These are phyloP conservation scores for Leptoteleia sp. DNA, from an alignment of 1,140 invertebrate species.

Conservation along the genomic window DNA sequence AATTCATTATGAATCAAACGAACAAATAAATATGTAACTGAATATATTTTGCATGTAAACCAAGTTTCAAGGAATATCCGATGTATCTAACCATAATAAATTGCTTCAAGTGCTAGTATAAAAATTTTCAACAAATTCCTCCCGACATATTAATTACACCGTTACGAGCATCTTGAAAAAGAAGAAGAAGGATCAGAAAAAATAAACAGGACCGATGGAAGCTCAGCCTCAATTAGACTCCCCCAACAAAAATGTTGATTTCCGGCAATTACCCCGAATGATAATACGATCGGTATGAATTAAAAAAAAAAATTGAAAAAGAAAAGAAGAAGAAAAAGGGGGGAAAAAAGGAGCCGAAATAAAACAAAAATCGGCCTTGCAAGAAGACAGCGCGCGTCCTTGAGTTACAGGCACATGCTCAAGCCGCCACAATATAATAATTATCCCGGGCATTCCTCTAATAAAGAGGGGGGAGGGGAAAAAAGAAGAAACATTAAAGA, in stretches of 20 bases:
- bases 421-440: constrained; percentile 46
- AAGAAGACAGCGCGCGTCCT: constrained; percentile 53
- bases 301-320: too few species aligned
- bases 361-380: constrained; percentile 51
- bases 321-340: too few species aligned
- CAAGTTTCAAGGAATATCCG: neutral
- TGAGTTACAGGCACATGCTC: constrained; percentile 57
- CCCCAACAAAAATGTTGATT: constrained; percentile 65
- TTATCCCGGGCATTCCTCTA: constrained; percentile 40
- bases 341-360: constrained; percentile 20
- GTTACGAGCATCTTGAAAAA: constrained; percentile 40
- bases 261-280: constrained; percentile 63
- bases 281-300: constrained; percentile 51
- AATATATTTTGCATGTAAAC: constrained; percentile 5
- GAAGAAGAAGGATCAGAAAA: too few species aligned
- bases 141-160: constrained; percentile 59
- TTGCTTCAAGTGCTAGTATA: constrained; percentile 4
- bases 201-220: constrained; percentile 38
- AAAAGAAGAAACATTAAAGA: constrained; percentile 48
- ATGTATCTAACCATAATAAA: constrained; percentile 15
- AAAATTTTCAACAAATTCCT: constrained; percentile 47
- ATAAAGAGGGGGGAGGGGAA: too few species aligned
- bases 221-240: constrained; percentile 59
- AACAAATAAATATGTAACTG: neutral
- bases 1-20: too few species aligned